A percentile compares a stretch with the other conserved stretches of the same genome.
These are phyloP conservation scores for Artibeus lituratus DNA, from an alignment of 2,797 vertebrate species.

Conservation along the genomic window DNA sequence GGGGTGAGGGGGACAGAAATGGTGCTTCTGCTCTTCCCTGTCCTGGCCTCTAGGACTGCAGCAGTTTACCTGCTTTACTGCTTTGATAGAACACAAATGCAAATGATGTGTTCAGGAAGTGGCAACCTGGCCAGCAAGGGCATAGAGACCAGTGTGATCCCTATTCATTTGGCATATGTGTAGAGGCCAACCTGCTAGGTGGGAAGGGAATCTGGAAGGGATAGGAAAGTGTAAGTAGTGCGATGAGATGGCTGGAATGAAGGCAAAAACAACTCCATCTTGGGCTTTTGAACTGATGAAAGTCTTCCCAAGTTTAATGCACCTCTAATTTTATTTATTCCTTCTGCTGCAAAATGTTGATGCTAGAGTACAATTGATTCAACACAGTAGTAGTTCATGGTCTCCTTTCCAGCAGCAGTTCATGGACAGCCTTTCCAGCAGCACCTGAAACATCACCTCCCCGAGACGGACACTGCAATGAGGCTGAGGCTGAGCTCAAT, in stretches of 20 bases:
- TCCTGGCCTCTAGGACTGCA: neutral
- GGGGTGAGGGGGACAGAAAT: neutral
- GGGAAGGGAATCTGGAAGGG: neutral
- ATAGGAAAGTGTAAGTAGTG: neutral
- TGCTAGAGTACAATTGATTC: neutral
- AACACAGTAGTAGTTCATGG: no score
- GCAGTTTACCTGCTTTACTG: neutral
- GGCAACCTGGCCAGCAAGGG: neutral
- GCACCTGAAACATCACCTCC: neutral
- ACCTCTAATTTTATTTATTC: neutral
- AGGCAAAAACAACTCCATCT: neutral
- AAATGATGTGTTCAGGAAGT: neutral
- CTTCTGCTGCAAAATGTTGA: neutral
- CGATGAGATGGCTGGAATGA: neutral
- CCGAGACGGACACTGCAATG: rapidly evolving
- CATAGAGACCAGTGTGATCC: neutral
- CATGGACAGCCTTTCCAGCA: neutral
- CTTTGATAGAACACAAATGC: neutral
- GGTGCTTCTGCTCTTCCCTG: neutral
- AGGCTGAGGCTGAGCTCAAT: neutral
- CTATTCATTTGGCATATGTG: neutral
- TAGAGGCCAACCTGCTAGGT: neutral
- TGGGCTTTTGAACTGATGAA: neutral
- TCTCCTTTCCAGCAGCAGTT: no score
- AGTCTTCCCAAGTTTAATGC: neutral